Conservation (phyloP, 2,888 invertebrate genomes). For the Branchellion lobata region DNA sequence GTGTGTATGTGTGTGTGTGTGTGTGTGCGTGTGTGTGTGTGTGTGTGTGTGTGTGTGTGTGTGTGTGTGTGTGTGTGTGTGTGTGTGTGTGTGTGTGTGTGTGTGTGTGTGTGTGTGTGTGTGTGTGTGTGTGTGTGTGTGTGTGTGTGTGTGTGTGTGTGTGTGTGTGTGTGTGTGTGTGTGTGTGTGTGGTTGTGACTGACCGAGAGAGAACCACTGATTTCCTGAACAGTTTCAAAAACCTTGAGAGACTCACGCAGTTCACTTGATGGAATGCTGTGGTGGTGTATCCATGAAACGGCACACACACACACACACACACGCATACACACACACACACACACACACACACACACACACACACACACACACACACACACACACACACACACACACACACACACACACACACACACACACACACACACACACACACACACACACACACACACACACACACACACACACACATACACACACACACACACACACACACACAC, state of each 20-base stretch:
- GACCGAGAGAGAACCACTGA: conserved; percentile 1
- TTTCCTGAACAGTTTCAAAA: conserved; percentile 27
- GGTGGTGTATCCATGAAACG: too few species aligned
- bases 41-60: conserved; percentile 2
- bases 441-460: conserved; percentile 43
- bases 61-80: conserved; percentile 5
- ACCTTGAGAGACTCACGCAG: neutral
- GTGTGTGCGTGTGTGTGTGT: conserved; percentile 29
- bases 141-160: conserved; percentile 31
- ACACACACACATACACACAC: conserved; percentile 9
- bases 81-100: conserved; percentile 31
- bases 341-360: conserved; percentile 19
- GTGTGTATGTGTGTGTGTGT: conserved; percentile 23
- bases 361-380: conserved; percentile 29
- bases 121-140: neutral
- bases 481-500: conserved; percentile 27
- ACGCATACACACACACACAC: conserved; percentile 22
- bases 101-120: conserved; percentile 18
- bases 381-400: conserved; percentile 42
- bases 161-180: conserved; percentile 30
- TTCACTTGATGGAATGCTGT: neutral
- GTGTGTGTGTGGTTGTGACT: neutral
- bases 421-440: conserved; percentile 20
- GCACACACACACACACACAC: conserved; percentile 20
- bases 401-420: conserved; percentile 23